A percentile compares a stretch with the other conserved stretches of the same genome.
Evolutionary conservation across 2,113 vertebrate species (phyloP).

Genomic region (Bettongia penicillata): DNA sequence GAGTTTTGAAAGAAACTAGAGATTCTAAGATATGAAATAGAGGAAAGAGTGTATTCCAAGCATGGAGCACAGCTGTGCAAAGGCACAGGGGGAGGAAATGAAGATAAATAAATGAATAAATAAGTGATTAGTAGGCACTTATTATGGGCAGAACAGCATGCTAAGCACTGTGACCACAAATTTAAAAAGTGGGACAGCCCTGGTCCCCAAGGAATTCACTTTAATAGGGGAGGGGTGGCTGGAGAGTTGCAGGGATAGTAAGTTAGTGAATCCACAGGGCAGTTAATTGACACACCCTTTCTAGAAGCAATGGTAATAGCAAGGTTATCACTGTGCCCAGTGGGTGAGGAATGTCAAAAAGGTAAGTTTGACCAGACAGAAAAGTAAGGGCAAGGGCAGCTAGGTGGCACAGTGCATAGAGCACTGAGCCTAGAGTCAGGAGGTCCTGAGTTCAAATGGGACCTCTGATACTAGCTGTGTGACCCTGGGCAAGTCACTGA

Average conservation of each 20-base stretch:
- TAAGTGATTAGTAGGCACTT: background rate
- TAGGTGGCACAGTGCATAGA: background rate
- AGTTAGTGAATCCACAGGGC: no score
- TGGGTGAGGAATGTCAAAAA: background rate
- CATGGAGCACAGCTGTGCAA: background rate
- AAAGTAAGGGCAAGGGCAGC: background rate
- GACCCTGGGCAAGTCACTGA: background rate
- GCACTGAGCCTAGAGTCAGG: background rate
- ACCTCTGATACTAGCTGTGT: no score
- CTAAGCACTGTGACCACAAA: background rate
- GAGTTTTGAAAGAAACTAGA: background rate
- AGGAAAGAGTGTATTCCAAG: background rate
- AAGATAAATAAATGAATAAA: background rate
- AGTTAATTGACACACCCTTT: background rate
- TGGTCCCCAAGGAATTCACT: no score
- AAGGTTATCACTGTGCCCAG: background rate
- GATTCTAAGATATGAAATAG: background rate
- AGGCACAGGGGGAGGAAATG: background rate
- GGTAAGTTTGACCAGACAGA: background rate
- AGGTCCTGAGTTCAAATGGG: no score
- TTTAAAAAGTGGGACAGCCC: background rate
- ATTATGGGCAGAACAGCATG: background rate
- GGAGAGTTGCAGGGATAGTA: background rate
- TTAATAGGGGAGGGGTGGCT: no score
- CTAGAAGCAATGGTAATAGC: background rate